Percentiles rank a stretch among this genome's conserved stretches.
phyloP scores from a whole-genome alignment of 2,797 vertebrate genomes.

The Agapornis canus region DNA sequence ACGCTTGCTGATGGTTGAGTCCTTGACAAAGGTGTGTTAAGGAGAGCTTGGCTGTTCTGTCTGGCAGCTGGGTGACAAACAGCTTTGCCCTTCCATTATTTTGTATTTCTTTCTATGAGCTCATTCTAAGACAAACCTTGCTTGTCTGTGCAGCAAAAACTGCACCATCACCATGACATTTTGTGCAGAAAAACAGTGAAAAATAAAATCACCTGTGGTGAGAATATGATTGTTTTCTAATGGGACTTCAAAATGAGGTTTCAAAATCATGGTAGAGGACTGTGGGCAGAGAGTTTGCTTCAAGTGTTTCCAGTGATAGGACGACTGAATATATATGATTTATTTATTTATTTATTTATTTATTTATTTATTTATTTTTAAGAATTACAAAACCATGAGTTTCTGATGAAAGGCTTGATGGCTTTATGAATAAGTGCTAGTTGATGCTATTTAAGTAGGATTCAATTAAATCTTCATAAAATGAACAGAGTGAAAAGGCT shows the following conservation, averaged over 20 bases:
- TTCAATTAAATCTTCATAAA: constrained; percentile 75
- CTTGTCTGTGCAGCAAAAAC: background rate
- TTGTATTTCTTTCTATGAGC: background rate
- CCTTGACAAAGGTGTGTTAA: background rate
- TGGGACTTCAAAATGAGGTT: constrained; percentile 6
- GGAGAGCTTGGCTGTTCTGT: background rate
- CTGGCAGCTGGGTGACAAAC: rapidly evolving
- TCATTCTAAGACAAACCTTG: background rate
- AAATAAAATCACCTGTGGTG: constrained; percentile 14
- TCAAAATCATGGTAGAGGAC: background rate
- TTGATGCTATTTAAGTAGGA: constrained; percentile 74
- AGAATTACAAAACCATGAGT: constrained; percentile 62
- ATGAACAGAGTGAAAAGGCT: constrained; percentile 65
- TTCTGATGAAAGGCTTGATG: constrained; percentile 70
- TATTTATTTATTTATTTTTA: background rate
- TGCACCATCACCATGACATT: rapidly evolving
- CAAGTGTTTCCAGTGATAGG: constrained; percentile 45
- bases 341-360: background rate
- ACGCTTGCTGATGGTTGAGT: background rate
- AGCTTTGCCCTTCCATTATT: background rate
- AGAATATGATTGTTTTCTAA: background rate
- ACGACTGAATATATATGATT: constrained; percentile 24
- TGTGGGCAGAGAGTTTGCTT: constrained; percentile 43
- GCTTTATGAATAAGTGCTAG: constrained; percentile 72
- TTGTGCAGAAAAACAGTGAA: background rate